Base-by-base conservation (phyloP, 2,113 vertebrate genomes). In the Cyrtonyx montezumae region DNA sequence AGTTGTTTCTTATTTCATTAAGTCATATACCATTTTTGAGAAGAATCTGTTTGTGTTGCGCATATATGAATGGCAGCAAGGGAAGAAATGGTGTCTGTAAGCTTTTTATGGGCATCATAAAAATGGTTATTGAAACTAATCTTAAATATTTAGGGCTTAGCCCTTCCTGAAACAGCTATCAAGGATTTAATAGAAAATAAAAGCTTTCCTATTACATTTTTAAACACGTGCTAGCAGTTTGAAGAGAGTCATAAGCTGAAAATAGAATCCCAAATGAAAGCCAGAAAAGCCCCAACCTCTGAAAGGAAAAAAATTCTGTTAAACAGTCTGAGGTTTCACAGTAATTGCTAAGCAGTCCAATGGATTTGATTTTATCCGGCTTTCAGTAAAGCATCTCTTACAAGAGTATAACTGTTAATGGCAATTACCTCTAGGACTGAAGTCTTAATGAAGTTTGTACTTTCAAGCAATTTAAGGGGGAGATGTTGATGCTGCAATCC, bases 171-270 rank as follows among this genome's bases (percentile, higher is more conserved):
- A 86, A 88, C 87, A 91, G 21, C n/a, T 56, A 36, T 86, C 46
- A 81, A 40, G 19, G 61, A 67, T 80, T 86, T 80, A 88, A 90
- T 68, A 55, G 46, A 90, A 95, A 93, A 85, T 63, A 86, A 80
- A 91, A 95, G 59, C 46, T 91, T 94, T 91, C 77, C 63, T 58
- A 74, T 90, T 87, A 76, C 30, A 45, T 85, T 94, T 87, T 62
- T 74, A 77, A 86, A 34, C 16, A 26, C 51, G 30, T 8, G 2
- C 34, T 67, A 68, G 61, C 51, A 90, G 92, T 88, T 94, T 95
- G 40, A 90, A 93, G 32, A 80, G 46, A 88, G 40, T 79, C 84
- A 81, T 43, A 25, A 79, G 32, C 51, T 87, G 45, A 6, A 74
- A 79, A 40, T 62, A 82, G 71, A 91, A 73, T 42, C 6, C 26